Conservation (phyloP, 2,888 invertebrate species). For the Blastobasis adustella region DNA sequence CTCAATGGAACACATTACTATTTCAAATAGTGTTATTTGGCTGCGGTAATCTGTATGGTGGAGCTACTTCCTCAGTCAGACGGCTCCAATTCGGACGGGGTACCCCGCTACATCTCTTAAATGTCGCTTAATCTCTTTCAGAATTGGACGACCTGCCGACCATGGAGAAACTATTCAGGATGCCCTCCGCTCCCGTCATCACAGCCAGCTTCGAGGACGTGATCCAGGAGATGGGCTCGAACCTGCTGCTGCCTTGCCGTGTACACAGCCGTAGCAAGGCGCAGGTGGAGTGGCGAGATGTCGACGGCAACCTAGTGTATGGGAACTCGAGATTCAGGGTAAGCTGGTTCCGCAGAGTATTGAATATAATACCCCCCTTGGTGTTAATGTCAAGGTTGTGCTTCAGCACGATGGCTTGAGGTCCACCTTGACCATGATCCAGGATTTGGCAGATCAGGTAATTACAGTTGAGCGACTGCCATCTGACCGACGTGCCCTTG, state of each 20-base stretch:
- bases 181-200: slow-evolving; percentile 65
- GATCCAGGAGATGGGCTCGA: slow-evolving; percentile 75
- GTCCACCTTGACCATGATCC: no score
- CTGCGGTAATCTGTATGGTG: no score
- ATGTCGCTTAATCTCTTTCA: slow-evolving; percentile 13
- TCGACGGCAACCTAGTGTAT: slow-evolving; percentile 66
- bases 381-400: no score
- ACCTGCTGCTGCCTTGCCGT: slow-evolving; percentile 80
- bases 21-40: no score
- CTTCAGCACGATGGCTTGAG: no score
- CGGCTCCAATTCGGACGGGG: no score
- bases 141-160: slow-evolving; percentile 37
- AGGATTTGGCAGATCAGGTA: no score
- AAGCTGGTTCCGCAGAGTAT: slow-evolving; percentile 9
- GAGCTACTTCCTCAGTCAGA: no score
- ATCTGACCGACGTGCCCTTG: no score
- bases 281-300: slow-evolving; percentile 80
- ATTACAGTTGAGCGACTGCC: no score
- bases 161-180: slow-evolving; percentile 52
- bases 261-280: slow-evolving; percentile 77
- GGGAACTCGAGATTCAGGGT: slow-evolving; percentile 70
- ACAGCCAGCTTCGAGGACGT: slow-evolving; percentile 67
- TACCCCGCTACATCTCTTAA: no score
- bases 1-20: no score
- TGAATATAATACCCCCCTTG: neutral